Base-by-base conservation (phyloP, 1,140 invertebrate genomes). In the Eulimnadia texana region DNA sequence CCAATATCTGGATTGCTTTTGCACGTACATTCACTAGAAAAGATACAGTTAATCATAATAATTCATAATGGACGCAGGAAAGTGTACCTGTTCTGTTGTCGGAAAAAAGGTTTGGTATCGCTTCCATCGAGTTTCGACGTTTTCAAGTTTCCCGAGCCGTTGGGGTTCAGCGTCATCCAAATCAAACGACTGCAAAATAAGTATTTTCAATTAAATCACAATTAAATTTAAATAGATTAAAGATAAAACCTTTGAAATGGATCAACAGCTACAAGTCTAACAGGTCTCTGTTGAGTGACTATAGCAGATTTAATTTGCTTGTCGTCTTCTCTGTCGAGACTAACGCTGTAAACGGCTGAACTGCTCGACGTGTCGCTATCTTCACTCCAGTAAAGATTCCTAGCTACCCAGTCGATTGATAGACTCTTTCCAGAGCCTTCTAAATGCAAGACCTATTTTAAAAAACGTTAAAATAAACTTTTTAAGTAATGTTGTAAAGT, bases 401-500 rank as follows among this genome's bases (percentile, higher is more conserved):
- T 77, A 49, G 83, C 81, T 10, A 94, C 79, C 91, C 91, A 95
- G 71, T 95, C 90, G 0, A 90, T 75, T 6, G 84, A 82, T 6
- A 94, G 70, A 65, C 83, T 82, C 10, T 76, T 74, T 0, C 80
- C 82, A 27, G 80, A 80, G 19, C 80, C 79, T 57, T 84, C 80
- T 22, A 90, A 75, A 10, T 84, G 76, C 2, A 81, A 70, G 61
- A 89, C 74, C 77, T 79, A 60, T 61, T 68, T 63, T 58, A 50
- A 62, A 1, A 20, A 28, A 63, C 22, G 25, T 23, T n/a, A 62
- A 47, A 16, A 55, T 11, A 3, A 22, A 64, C 27, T 19, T 58
- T 54, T 19, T 50, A 16, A 16, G 23, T 51, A n/a, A 50, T 23
- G 28, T 54, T 60, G 23, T 10, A 2, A 19, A 3, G 1, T 27